phyloP scores from a whole-genome alignment of 2,888 invertebrate genomes.

The Pandemis cinnamomeana region DNA sequence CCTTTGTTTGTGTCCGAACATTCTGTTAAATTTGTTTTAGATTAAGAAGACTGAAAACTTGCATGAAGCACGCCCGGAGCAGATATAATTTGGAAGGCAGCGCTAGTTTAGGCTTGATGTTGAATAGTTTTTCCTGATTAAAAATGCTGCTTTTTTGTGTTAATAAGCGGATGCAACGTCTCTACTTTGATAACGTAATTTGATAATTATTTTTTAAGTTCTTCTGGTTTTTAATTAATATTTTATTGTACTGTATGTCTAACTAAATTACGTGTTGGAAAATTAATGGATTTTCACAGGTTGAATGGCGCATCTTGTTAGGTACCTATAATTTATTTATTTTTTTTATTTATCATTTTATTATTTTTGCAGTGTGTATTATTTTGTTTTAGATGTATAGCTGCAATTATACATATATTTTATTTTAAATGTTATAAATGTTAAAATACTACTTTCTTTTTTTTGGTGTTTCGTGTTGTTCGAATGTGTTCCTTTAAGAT shows the following conservation, averaged over 20 bases:
- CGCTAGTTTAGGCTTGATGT: too few relatives aligned
- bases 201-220: not conserved
- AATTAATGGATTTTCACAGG: not conserved
- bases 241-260: not conserved
- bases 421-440: not conserved
- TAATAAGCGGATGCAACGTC: not conserved
- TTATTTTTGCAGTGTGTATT: not conserved
- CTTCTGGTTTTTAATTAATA: not conserved
- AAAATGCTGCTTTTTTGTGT: not conserved
- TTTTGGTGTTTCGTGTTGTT: not conserved
- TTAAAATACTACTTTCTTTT: not conserved
- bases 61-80: not conserved
- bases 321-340: not conserved
- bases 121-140: not conserved
- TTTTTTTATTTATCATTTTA: not conserved
- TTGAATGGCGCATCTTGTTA: not conserved
- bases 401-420: not conserved
- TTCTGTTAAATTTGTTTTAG: constrained; percentile 4
- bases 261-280: not conserved
- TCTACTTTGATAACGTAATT: not conserved
- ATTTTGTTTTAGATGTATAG: not conserved
- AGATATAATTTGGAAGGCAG: too few relatives aligned
- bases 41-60: not conserved
- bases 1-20: not conserved
- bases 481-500: constrained; percentile 2